Evolutionary conservation across 1,140 invertebrate species (phyloP).

Genomic region (Aleiodes sp.): DNA sequence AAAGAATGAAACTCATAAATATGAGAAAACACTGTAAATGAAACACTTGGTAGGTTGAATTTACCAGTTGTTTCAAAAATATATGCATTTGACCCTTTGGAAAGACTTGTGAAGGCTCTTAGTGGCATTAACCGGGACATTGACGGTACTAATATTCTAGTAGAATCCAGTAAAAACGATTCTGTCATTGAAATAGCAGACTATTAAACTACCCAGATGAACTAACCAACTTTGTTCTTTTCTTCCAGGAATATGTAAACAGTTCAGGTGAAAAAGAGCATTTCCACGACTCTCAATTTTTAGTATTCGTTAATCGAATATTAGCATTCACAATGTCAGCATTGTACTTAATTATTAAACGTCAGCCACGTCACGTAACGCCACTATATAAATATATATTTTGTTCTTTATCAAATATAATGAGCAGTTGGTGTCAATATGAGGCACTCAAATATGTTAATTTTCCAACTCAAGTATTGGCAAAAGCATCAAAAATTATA

Average conservation of each 20-base stretch:
- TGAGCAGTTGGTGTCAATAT: conserved; percentile 99
- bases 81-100: no score
- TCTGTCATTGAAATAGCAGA: no score
- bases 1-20: no score
- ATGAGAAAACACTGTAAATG: no score
- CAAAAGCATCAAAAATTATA: conserved; percentile 94
- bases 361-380: conserved; percentile 78
- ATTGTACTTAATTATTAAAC: conserved; percentile 69
- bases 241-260: conserved; percentile 74
- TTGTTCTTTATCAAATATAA: conserved; percentile 96
- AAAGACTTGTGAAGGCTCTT: no score
- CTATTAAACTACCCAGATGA: no score
- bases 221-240: conserved; percentile 27
- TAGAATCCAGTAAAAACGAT: no score
- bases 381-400: conserved; percentile 97
- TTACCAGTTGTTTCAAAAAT: no score
- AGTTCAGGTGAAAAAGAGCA: conserved; percentile 70
- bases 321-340: conserved; percentile 83
- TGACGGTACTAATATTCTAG: no score
- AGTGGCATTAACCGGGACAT: no score
- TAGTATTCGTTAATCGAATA: conserved; percentile 94
- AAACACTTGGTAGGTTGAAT: no score
- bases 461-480: conserved; percentile 95
- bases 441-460: conserved; percentile 98
- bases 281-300: conserved; percentile 93